A percentile compares a stretch with the other conserved stretches of the same genome.
phyloP scores from a whole-genome alignment of 35 echinoderm and acorn worm genomes.

The Stichopus chloronotus region DNA sequence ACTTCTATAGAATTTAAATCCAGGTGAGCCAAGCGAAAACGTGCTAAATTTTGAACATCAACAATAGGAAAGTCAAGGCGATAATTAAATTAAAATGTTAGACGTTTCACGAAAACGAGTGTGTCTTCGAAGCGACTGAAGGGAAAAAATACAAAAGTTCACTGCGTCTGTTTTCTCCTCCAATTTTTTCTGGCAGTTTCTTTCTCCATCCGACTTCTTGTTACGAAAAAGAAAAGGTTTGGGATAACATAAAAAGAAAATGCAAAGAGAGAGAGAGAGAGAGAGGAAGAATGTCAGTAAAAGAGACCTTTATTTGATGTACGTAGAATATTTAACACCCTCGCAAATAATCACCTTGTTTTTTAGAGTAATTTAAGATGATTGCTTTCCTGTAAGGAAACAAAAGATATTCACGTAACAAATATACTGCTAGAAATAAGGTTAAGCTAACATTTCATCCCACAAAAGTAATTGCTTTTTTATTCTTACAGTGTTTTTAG shows the following conservation, averaged over 20 bases:
- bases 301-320: too few relatives aligned
- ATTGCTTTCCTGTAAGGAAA: neutral
- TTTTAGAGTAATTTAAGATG: neutral
- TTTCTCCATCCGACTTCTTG: neutral
- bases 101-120: neutral
- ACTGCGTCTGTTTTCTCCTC: neutral
- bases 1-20: neutral
- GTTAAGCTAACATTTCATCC: neutral
- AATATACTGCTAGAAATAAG: neutral
- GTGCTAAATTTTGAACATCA: neutral
- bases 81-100: neutral
- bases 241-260: too few relatives aligned
- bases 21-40: neutral
- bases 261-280: too few relatives aligned
- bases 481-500: too few relatives aligned
- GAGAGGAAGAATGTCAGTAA: too few relatives aligned
- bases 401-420: neutral
- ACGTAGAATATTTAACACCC: neutral
- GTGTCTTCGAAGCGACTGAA: neutral
- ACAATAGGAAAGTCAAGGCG: neutral
- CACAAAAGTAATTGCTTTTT: neutral
- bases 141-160: neutral
- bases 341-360: neutral
- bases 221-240: too few relatives aligned
- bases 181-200: neutral